phyloP scores from a whole-genome alignment of 2,797 vertebrate species.

The Silurus aristotelis region DNA sequence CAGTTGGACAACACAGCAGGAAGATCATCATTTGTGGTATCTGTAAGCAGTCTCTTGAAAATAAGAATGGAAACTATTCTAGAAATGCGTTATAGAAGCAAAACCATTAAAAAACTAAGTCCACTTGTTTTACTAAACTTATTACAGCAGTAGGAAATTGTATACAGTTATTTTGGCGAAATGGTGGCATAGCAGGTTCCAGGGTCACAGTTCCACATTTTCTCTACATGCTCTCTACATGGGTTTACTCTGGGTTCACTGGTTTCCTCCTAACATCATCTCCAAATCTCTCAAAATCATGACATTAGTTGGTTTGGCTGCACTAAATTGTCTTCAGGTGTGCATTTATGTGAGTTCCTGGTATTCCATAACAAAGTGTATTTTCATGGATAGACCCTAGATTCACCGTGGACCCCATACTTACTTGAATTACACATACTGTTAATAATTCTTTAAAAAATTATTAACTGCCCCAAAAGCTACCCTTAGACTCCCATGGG shows the following conservation, averaged over 20 bases:
- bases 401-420: neutral
- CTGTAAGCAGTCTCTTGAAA: neutral
- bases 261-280: neutral
- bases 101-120: neutral
- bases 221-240: too few relatives aligned
- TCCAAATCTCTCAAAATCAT: neutral
- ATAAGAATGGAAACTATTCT: too few relatives aligned
- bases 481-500: neutral
- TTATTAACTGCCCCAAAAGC: neutral
- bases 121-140: neutral
- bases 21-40: neutral
- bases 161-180: neutral
- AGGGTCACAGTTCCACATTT: neutral
- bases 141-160: neutral
- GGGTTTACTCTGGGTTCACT: neutral
- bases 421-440: too few relatives aligned
- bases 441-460: neutral
- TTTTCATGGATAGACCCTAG: neutral
- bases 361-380: neutral
- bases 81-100: neutral
- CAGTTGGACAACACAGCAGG: neutral
- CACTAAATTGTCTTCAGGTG: neutral
- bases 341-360: neutral
- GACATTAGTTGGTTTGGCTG: neutral
- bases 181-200: neutral